Base-by-base conservation (phyloP, 2,888 invertebrate genomes). In the Drosophila ezoana region DNA sequence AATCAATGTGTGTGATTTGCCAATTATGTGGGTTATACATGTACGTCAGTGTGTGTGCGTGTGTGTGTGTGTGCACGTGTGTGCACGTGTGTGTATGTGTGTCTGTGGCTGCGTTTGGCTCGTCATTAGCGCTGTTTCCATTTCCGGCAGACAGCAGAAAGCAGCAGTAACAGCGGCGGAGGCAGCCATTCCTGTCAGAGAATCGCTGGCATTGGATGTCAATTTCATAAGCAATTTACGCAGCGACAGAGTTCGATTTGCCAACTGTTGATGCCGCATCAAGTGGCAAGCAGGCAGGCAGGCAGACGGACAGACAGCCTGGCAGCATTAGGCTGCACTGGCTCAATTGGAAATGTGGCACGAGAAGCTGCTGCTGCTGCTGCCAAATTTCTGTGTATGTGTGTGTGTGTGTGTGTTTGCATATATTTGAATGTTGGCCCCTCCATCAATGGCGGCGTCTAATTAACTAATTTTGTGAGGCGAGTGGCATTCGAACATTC, bases 171-270 rank as follows among this genome's bases (percentile, higher is more conserved):
- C 44, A 51, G 32, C 47, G 38, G 11, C 35, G 37, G 28, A 28
- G 28, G 37, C 13, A 51, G 13, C n/a, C 18, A 44, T 23, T 35
- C 20, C 58, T 45, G 67, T 52, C 68, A 47, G 43, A 32, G 53
- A 57, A 44, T 65, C 59, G 54, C 63, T 67, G 80, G 68, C 86
- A 79, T 71, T 89, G 69, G 82, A 72, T 85, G 85, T 86, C 85
- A 86, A 86, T 89, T 89, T 86, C 80, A 88, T 89, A 89, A 82
- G 89, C 89, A 89, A 86, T 86, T 89, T 88, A 83, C 80, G 72
- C 72, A 82, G 89, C 73, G 72, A 74, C 82, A 68, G 64, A 56
- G 68, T 81, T 89, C 83, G 89, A 79, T 87, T 86, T 80, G 72
- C 85, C 89, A 88, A 81, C 90, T 86, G 90, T 88, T 89, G 87